Percentiles rank a stretch among this genome's conserved stretches.
phyloP scores from a whole-genome alignment of 2,888 invertebrate species.

The Rhamphomyia laevipes region DNA sequence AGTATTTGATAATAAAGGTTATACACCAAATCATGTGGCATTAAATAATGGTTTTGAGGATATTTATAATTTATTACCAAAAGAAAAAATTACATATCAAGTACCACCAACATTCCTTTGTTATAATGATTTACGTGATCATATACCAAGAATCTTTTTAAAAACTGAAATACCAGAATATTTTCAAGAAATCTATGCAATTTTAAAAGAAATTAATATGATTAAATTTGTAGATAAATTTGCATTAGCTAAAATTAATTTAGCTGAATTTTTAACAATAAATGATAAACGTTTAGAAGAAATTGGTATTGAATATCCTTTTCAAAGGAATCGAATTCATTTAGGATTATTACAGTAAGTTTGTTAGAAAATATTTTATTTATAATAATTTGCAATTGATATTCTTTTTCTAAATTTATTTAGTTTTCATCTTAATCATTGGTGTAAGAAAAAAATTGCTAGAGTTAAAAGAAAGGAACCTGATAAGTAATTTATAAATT shows the following conservation, averaged over 20 bases:
- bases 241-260: constrained; percentile 24
- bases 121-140: constrained; percentile 29
- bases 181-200: constrained; percentile 31
- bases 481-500: constrained; percentile 21
- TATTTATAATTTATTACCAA: constrained; percentile 28
- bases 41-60: constrained; percentile 32
- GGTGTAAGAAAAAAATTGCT: constrained; percentile 29
- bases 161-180: constrained; percentile 34
- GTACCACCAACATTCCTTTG: constrained; percentile 28
- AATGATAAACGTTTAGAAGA: constrained; percentile 24
- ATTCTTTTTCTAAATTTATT: background rate
- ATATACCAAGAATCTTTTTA: constrained; percentile 32
- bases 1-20: constrained; percentile 28
- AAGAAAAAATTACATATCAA: constrained; percentile 17
- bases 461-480: constrained; percentile 20
- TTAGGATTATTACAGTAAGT: constrained; percentile 32
- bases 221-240: constrained; percentile 24
- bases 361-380: background rate
- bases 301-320: constrained; percentile 27
- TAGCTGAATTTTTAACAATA: constrained; percentile 30
- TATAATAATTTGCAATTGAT: background rate
- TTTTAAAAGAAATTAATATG: constrained; percentile 26
- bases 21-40: constrained; percentile 30
- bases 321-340: constrained; percentile 28
- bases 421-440: constrained; percentile 34